phyloP scores from a whole-genome alignment of 1,140 invertebrate genomes.

The Aricia agestis region DNA sequence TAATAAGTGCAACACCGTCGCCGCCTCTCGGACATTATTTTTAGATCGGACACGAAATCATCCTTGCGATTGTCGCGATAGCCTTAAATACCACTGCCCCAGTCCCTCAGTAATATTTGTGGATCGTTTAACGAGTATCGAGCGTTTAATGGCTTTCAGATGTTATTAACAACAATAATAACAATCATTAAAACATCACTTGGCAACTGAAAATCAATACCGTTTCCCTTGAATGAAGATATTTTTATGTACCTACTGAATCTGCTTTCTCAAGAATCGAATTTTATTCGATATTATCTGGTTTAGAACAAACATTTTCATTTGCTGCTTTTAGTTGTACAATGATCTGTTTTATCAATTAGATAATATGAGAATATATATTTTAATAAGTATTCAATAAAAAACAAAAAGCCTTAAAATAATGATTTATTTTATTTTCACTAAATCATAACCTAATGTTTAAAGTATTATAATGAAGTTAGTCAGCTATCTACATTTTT shows the following conservation, averaged over 20 bases:
- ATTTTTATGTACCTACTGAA: not conserved
- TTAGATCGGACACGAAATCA: constrained; percentile 45
- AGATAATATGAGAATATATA: too few species aligned
- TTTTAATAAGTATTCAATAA: too few species aligned
- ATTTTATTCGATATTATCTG: not conserved
- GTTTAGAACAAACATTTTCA: too few species aligned
- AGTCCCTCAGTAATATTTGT: too few species aligned
- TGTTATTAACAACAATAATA: not conserved
- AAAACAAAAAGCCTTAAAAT: too few species aligned
- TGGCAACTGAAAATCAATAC: not conserved
- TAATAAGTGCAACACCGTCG: constrained; percentile 54
- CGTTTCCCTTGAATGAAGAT: not conserved
- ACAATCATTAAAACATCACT: not conserved
- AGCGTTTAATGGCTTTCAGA: not conserved
- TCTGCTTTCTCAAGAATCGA: not conserved
- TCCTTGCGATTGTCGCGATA: constrained; percentile 37
- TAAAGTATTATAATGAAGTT: too few species aligned
- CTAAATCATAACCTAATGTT: too few species aligned
- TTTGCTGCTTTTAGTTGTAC: too few species aligned
- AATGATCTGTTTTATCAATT: too few species aligned
- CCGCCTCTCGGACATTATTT: constrained; percentile 58
- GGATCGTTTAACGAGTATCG: too few species aligned
- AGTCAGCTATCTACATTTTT: too few species aligned
- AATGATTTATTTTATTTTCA: too few species aligned
- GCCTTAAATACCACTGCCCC: not conserved